These are phyloP conservation scores for Drosophila micromelanica DNA, from an alignment of 1,140 invertebrate species.

Conservation along the genomic window DNA sequence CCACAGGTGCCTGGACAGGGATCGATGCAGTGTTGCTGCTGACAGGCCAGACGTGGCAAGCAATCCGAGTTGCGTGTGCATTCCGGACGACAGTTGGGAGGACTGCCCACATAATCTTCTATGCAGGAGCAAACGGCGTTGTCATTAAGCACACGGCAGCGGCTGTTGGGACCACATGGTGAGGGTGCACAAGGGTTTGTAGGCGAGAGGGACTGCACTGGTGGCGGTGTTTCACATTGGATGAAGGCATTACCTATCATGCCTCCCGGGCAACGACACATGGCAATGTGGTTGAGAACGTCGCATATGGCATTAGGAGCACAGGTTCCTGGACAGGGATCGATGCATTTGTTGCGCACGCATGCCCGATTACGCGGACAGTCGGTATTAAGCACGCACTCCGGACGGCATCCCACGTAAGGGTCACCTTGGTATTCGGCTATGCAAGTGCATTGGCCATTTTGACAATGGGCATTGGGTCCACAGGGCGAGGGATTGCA, in stretches of 20 bases:
- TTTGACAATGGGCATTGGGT: conserved; percentile 88
- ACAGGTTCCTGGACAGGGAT: conserved; percentile 89
- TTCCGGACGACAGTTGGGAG: conserved; percentile 92
- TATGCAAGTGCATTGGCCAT: conserved; percentile 85
- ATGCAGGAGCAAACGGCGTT: conserved; percentile 88
- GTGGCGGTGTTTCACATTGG: conserved; percentile 76
- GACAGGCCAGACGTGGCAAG: conserved; percentile 90
- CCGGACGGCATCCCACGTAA: conserved; percentile 78
- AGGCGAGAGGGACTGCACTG: conserved; percentile 47
- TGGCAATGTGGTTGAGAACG: conserved; percentile 88
- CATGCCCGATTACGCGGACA: conserved; percentile 88
- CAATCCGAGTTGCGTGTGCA: conserved; percentile 93
- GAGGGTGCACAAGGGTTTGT: conserved; percentile 86
- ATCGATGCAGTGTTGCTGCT: conserved; percentile 89
- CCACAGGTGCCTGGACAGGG: conserved; percentile 90
- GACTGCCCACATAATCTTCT: conserved; percentile 87
- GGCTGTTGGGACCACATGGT: conserved; percentile 87
- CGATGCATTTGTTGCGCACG: conserved; percentile 87
- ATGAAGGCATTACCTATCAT: conserved; percentile 82
- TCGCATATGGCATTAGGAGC: conserved; percentile 88
- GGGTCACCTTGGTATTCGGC: conserved; percentile 87
- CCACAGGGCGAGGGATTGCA: conserved; percentile 90
- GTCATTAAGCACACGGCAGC: conserved; percentile 85
- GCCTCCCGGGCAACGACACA: conserved; percentile 87
- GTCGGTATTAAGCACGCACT: conserved; percentile 73